phyloP scores from a whole-genome alignment of 2,797 vertebrate genomes.

The Phrynocephalus forsythii region DNA sequence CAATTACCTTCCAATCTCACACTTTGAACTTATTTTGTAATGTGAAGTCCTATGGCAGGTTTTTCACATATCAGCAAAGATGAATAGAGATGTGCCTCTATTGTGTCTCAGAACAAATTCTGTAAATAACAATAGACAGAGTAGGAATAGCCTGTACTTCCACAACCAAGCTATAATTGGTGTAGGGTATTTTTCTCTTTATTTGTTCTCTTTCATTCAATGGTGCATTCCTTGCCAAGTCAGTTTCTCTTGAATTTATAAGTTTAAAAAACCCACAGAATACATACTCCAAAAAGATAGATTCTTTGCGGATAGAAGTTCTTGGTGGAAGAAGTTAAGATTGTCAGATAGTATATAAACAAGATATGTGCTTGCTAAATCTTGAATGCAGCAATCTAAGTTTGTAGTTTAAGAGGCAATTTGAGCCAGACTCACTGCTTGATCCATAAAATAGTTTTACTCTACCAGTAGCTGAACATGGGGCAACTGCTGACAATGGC shows the following conservation, averaged over 20 bases:
- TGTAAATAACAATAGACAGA: constrained; percentile 66
- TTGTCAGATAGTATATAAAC: constrained; percentile 27
- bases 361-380: neutral
- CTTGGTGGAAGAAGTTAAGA: neutral
- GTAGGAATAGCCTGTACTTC: constrained; percentile 1
- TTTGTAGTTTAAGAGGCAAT: constrained; percentile 17
- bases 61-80: constrained; percentile 71
- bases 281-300: constrained; percentile 1
- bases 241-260: constrained; percentile 25
- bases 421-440: neutral
- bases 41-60: constrained; percentile 69
- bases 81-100: constrained; percentile 68
- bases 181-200: neutral
- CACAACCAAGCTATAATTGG: constrained; percentile 12
- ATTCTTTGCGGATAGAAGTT: neutral
- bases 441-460: neutral
- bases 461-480: neutral
- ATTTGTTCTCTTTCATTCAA: constrained; percentile 32
- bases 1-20: constrained; percentile 76
- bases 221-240: constrained; percentile 14
- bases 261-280: neutral
- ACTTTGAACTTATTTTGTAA: constrained; percentile 72
- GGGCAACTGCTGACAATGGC: neutral
- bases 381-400: constrained; percentile 10
- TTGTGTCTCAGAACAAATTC: constrained; percentile 59